Evolutionary conservation across 2,888 invertebrate species (phyloP).

Genomic region (Heliconius erato): DNA sequence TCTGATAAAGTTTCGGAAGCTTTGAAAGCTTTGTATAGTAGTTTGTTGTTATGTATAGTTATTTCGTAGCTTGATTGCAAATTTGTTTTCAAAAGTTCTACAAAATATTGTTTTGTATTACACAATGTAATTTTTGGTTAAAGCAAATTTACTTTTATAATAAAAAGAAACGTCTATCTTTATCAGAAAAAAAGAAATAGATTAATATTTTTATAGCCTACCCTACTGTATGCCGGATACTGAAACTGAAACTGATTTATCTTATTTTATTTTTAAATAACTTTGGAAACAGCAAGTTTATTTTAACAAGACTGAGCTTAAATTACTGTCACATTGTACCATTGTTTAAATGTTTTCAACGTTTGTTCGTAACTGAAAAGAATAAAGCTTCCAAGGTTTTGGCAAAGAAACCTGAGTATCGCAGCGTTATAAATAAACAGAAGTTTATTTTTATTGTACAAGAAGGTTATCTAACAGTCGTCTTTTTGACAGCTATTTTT

Average conservation of each 20-base stretch:
- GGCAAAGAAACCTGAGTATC: slow-evolving; percentile 52
- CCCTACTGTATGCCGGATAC: neutral
- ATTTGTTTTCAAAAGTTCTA: neutral
- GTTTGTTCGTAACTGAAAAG: slow-evolving; percentile 45
- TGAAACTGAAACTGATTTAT: neutral
- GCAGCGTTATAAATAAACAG: slow-evolving; percentile 49
- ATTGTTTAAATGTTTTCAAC: slow-evolving; percentile 39
- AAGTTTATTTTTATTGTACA: slow-evolving; percentile 47
- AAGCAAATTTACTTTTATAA: neutral
- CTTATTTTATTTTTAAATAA: neutral
- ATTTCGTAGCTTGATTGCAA: neutral
- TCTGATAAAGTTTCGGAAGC: neutral
- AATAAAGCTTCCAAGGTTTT: slow-evolving; percentile 55
- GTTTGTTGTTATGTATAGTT: neutral
- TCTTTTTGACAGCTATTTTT: slow-evolving; percentile 35
- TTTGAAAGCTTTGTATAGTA: neutral
- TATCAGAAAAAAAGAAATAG: no score
- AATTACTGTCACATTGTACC: slow-evolving; percentile 29
- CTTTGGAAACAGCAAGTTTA: neutral
- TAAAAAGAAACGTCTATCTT: neutral
- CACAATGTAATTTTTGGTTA: neutral
- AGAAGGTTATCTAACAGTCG: slow-evolving; percentile 48
- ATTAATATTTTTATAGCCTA: no score
- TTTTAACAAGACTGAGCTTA: neutral
- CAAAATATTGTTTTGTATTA: slow-evolving; percentile 5